These are phyloP conservation scores for Aphelenchoides besseyi DNA, from an alignment of 1,140 invertebrate species.

Conservation along the genomic window DNA sequence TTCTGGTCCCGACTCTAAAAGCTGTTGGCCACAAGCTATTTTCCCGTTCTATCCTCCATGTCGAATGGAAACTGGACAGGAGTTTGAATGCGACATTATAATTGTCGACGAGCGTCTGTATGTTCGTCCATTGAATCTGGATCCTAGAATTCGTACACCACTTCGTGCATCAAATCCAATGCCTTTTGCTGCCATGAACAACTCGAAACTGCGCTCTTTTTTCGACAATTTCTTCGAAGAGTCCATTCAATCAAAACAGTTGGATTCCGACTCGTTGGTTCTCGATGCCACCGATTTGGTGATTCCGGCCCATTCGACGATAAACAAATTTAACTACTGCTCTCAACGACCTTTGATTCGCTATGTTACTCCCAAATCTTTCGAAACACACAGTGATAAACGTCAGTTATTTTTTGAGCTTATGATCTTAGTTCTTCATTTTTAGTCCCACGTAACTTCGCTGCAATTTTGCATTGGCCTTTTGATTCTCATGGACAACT, in stretches of 20 bases:
- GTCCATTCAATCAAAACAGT: background rate
- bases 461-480: background rate
- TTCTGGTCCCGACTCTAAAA: background rate
- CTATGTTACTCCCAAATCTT: background rate
- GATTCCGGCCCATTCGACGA: too few relatives aligned
- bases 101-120: background rate
- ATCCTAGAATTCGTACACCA: background rate
- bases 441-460: background rate
- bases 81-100: background rate
- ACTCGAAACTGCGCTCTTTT: background rate
- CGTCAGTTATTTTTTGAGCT: background rate
- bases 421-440: background rate
- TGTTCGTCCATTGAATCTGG: background rate
- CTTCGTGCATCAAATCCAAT: background rate
- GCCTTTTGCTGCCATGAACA: background rate
- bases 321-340: too few relatives aligned
- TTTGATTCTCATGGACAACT: background rate
- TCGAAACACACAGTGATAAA: background rate
- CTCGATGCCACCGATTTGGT: background rate
- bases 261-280: background rate
- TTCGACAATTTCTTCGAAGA: background rate
- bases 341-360: background rate
- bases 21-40: constrained; percentile 7
- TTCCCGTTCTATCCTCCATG: constrained; percentile 5
- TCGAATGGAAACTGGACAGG: background rate